Evolutionary conservation across 2,797 vertebrate genomes (phyloP).

Genomic region (Selene dorsalis): DNA sequence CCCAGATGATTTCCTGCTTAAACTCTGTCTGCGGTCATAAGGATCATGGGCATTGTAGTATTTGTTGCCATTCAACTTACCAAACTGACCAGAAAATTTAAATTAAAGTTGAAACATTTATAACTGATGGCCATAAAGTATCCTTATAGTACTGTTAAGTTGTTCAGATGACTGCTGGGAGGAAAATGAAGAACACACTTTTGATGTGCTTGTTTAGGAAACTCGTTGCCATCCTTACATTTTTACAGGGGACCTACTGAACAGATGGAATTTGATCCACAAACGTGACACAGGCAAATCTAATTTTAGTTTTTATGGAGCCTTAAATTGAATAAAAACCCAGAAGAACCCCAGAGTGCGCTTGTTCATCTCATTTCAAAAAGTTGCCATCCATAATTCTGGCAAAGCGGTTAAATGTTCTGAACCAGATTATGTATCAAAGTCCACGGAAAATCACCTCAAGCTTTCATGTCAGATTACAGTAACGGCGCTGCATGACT

Average conservation of each 20-base stretch:
- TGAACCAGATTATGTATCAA: constrained; percentile 26
- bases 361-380: constrained; percentile 35
- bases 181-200: constrained; percentile 4
- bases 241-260: constrained; percentile 13
- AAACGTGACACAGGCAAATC: constrained; percentile 31
- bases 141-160: background rate
- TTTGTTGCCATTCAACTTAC: constrained; percentile 23
- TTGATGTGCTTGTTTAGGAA: constrained; percentile 10
- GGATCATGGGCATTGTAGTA: constrained; percentile 13
- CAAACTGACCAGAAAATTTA: constrained; percentile 38
- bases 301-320: constrained; percentile 52
- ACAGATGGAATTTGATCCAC: constrained; percentile 9
- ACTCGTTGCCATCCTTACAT: background rate
- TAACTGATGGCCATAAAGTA: background rate
- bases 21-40: constrained; percentile 10
- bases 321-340: constrained; percentile 48
- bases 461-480: constrained; percentile 24
- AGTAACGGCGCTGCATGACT: constrained; percentile 25
- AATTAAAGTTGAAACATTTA: constrained; percentile 20
- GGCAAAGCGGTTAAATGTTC: constrained; percentile 6
- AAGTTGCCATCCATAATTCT: constrained; percentile 28
- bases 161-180: constrained; percentile 3
- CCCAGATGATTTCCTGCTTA: background rate
- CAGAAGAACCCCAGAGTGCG: background rate
- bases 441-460: constrained; percentile 29